These are phyloP conservation scores for Gouania willdenowi DNA, from an alignment of 2,797 vertebrate genomes.

Conservation along the genomic window DNA sequence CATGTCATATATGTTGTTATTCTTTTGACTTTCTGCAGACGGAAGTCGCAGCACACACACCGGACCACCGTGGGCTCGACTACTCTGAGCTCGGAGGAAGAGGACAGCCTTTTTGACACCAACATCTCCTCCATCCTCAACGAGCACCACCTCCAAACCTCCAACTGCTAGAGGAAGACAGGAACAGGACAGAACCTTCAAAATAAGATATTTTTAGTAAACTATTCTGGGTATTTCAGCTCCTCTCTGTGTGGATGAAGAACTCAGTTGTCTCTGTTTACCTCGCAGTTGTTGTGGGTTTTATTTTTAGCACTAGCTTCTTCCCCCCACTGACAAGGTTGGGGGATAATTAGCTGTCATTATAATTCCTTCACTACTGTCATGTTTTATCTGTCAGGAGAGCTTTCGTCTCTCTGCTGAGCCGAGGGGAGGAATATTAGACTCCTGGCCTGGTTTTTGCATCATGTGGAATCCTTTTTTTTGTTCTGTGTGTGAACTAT, in stretches of 20 bases:
- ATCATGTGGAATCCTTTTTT: background rate
- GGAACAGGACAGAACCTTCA: background rate
- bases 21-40: slow-evolving; percentile 35
- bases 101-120: slow-evolving; percentile 77
- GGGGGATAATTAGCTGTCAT: slow-evolving; percentile 23
- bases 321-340: slow-evolving; percentile 21
- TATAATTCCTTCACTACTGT: slow-evolving; percentile 13
- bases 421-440: too few species aligned
- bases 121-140: slow-evolving; percentile 79
- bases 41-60: slow-evolving; percentile 75
- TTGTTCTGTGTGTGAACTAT: slow-evolving; percentile 2
- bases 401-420: too few species aligned
- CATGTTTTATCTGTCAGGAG: slow-evolving; percentile 6
- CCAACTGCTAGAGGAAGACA: slow-evolving; percentile 71
- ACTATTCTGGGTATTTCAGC: slow-evolving; percentile 19
- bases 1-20: too few species aligned
- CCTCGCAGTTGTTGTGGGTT: slow-evolving; percentile 20
- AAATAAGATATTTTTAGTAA: background rate
- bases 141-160: slow-evolving; percentile 80
- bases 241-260: slow-evolving; percentile 1
- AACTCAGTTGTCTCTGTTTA: slow-evolving; percentile 20
- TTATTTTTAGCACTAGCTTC: slow-evolving; percentile 31
- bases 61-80: slow-evolving; percentile 70
- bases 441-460: too few species aligned
- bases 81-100: slow-evolving; percentile 85